phyloP scores from a whole-genome alignment of 35 echinoderm and acorn worm genomes.

The Apostichopus japonicus region DNA sequence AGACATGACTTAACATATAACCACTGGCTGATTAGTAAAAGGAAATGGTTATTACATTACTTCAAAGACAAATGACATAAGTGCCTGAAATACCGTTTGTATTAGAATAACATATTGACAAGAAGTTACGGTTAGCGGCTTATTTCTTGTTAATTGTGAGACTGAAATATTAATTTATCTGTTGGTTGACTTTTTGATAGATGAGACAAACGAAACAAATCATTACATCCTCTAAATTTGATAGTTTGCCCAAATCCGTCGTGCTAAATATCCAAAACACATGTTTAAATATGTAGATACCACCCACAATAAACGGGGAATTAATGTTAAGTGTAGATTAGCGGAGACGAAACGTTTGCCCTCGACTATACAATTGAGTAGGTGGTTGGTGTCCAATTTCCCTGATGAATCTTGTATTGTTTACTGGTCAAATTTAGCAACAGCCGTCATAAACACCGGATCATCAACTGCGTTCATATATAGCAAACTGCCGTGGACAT shows the following conservation, averaged over 20 bases:
- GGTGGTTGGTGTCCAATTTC: not conserved
- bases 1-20: no score
- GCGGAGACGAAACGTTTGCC: not conserved
- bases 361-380: not conserved
- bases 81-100: no score
- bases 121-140: no score
- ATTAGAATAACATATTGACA: no score
- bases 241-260: not conserved
- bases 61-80: no score
- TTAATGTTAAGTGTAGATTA: not conserved
- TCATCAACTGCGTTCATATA: no score
- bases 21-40: no score
- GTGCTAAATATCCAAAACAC: not conserved
- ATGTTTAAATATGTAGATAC: not conserved
- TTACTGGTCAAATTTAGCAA: no score
- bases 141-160: not conserved
- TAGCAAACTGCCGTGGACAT: not conserved
- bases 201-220: not conserved
- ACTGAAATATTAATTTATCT: not conserved
- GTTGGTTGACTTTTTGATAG: not conserved
- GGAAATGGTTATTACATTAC: no score
- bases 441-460: no score
- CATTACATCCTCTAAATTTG: not conserved
- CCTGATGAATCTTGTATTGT: no score
- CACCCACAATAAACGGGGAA: not conserved